These are phyloP conservation scores for Mus pahari DNA, from an alignment of 2,113 vertebrate species.

Conservation along the genomic window DNA sequence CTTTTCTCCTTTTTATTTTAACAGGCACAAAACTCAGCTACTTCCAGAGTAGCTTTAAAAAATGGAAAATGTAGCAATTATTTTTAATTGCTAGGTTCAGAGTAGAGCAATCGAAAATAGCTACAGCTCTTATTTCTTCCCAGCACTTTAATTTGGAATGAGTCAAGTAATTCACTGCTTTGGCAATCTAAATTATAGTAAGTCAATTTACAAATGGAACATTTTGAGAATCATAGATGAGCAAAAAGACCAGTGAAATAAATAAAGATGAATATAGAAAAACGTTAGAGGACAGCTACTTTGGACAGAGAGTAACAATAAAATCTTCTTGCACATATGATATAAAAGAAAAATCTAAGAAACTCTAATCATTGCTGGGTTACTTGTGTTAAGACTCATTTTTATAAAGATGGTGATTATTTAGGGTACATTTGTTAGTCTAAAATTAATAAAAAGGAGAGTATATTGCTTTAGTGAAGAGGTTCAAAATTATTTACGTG, in stretches of 20 bases:
- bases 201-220: slow-evolving; percentile 76
- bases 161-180: slow-evolving; percentile 76
- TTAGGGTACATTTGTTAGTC: neutral
- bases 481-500: neutral
- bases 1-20: slow-evolving; percentile 63
- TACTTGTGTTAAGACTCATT: neutral
- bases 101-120: slow-evolving; percentile 82
- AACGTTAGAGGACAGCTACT: slow-evolving; percentile 19
- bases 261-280: slow-evolving; percentile 56
- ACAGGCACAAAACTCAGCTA: slow-evolving; percentile 43
- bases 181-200: slow-evolving; percentile 78
- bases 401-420: neutral
- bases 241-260: slow-evolving; percentile 64
- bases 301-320: neutral
- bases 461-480: neutral
- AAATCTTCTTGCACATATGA: neutral
- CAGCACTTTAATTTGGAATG: slow-evolving; percentile 79
- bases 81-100: slow-evolving; percentile 83
- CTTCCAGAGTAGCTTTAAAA: slow-evolving; percentile 75
- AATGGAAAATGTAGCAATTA: slow-evolving; percentile 78
- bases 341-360: neutral
- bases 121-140: slow-evolving; percentile 69
- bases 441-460: slow-evolving; percentile 5
- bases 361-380: neutral
- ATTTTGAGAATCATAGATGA: slow-evolving; percentile 73